Base-by-base conservation (phyloP, 2,888 invertebrate genomes). In the Epicampocera succincta region DNA sequence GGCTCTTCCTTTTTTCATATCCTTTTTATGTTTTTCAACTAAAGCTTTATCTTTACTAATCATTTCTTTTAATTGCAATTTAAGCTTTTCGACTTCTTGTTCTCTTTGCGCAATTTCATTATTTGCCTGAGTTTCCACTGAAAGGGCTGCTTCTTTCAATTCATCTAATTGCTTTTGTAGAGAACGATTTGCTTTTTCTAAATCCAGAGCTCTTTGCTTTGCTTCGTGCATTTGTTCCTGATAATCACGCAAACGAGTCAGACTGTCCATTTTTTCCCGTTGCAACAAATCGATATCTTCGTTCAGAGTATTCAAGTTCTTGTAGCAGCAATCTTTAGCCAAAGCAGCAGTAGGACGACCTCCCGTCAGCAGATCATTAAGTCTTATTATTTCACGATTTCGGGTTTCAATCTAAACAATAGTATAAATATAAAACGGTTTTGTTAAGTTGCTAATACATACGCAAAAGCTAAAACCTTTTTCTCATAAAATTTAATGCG, bases 51-150 rank as follows among this genome's bases (percentile, higher is more conserved):
- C 82, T 29, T 78, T 84, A 1, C 33, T 71, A 3, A 85, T 85
- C 50, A 87, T 69, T 46, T 86, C 76, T 33, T 85, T 84, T 3
- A 89, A 68, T n/a, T 88, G 85, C 1, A 48, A 76, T 33, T 86
- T 86, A 68, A 91, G 90, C 13, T 90, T 88, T 85, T 90, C 83
- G 86, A 90, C 84, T 87, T 91, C 87, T 2, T 79, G 52, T 80
- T 92, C 92, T 88, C 94, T 93, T 78, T 92, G 92, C 85, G 93
- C 93, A 19, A 95, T 92, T 84, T 93, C 93, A 68, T 92, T 92
- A 88, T 95, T 96, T 83, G 95, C 95, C 87, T 95, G 95, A 44
- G 94, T 93, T 91, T 96, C 96, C 12, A 96, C 94, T 83, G 93
- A 93, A 78, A 96, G 89, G 2, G 96, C 96, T 83, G 95, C 93